phyloP scores from a whole-genome alignment of 2,797 vertebrate species.

The Columba guinea region DNA sequence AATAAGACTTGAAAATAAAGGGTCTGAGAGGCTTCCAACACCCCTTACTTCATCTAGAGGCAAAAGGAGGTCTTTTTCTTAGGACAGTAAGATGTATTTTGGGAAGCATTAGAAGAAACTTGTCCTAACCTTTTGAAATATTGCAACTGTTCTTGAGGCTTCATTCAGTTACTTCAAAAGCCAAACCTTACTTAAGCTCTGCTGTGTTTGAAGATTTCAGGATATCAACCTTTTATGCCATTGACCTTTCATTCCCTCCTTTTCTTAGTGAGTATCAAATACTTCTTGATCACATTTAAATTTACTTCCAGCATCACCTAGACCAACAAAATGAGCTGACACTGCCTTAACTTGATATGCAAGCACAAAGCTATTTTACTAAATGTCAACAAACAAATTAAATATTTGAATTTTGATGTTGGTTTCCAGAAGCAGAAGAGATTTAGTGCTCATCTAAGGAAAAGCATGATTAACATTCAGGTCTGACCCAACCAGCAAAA shows the following conservation, averaged over 20 bases:
- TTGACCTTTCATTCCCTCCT: constrained; percentile 23
- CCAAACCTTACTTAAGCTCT: neutral
- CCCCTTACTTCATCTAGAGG: neutral
- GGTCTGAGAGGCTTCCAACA: neutral
- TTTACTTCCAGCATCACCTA: constrained; percentile 6
- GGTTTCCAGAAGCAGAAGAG: constrained; percentile 18
- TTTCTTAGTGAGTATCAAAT: constrained; percentile 18
- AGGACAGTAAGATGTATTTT: neutral
- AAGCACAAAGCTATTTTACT: constrained; percentile 55
- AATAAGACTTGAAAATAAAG: neutral
- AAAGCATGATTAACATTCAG: constrained; percentile 41
- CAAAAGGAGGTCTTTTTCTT: neutral
- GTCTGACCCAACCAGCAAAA: constrained; percentile 19
- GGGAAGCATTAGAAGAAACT: neutral
- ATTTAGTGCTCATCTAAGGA: constrained; percentile 7
- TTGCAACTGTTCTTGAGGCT: neutral
- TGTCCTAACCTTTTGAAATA: neutral
- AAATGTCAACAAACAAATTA: constrained; percentile 68
- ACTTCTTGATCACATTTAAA: constrained; percentile 43
- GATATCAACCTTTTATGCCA: neutral
- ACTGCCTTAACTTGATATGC: constrained; percentile 46
- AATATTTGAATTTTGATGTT: constrained; percentile 66
- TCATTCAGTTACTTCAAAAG: constrained; percentile 5
- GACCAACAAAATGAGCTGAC: constrained; percentile 27
- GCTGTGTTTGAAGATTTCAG: neutral